Evolutionary conservation across 2,113 vertebrate species (phyloP).

Genomic region (Dipodomys stephensi): DNA sequence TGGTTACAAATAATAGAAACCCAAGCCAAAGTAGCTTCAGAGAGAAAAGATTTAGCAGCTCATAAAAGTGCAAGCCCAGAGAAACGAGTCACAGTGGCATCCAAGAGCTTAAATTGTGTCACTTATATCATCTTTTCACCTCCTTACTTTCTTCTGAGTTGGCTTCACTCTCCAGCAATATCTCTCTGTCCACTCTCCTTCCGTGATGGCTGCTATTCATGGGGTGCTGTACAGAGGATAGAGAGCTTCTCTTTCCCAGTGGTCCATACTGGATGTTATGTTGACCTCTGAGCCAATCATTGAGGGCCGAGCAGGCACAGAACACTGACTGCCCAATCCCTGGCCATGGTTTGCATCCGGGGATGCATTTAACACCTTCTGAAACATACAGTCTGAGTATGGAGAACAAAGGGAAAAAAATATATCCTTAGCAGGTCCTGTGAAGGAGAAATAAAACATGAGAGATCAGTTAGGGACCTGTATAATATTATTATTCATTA

Average conservation of each 20-base stretch:
- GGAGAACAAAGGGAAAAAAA: neutral
- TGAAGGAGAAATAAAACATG: neutral
- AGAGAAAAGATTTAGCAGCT: neutral
- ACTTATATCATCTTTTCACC: neutral
- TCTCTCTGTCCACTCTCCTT: neutral
- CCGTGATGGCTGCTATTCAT: neutral
- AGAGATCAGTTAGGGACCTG: neutral
- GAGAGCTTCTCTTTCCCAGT: neutral
- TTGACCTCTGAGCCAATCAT: neutral
- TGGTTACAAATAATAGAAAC: conserved; percentile 21
- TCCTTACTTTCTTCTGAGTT: neutral
- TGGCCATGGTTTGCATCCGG: neutral
- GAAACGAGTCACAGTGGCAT: neutral
- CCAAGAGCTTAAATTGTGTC: neutral
- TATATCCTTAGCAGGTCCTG: neutral
- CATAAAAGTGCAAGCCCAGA: neutral
- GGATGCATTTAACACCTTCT: neutral
- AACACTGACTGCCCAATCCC: neutral
- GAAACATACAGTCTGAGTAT: neutral
- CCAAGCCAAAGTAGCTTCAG: neutral
- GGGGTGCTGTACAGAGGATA: neutral
- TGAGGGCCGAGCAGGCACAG: neutral
- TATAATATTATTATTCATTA: neutral
- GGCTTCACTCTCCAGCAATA: neutral
- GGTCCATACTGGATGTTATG: neutral